These are phyloP conservation scores for Eumeta japonica DNA, from an alignment of 1,140 invertebrate species.

Conservation along the genomic window DNA sequence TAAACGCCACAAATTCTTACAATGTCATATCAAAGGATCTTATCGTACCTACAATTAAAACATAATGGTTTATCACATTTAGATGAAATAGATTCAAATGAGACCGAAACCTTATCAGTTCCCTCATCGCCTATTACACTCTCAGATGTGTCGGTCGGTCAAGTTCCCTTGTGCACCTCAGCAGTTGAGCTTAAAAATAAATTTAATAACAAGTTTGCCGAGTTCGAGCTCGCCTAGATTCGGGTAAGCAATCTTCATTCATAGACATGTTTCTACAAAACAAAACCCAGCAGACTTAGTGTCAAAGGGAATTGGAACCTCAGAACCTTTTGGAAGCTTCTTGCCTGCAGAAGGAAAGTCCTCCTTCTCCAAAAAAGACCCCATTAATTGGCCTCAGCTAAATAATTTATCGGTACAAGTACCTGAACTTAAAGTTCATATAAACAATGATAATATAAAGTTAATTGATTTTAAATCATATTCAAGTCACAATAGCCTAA, in stretches of 20 bases:
- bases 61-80: slow-evolving; percentile 1
- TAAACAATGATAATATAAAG: too few species aligned
- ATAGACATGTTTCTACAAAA: slow-evolving; percentile 8
- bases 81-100: not conserved
- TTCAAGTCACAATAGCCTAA: slow-evolving; percentile 5
- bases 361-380: too few species aligned
- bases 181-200: not conserved
- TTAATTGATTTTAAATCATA: too few species aligned
- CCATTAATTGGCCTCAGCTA: too few species aligned
- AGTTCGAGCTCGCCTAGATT: slow-evolving; percentile 1
- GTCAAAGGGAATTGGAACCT: too few species aligned
- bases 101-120: slow-evolving; percentile 1
- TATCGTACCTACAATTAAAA: not conserved
- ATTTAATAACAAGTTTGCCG: not conserved
- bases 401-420: too few species aligned
- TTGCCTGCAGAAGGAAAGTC: too few species aligned
- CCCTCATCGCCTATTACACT: too few species aligned
- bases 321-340: too few species aligned
- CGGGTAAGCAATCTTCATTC: not conserved
- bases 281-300: slow-evolving; percentile 9
- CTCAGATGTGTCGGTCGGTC: not conserved
- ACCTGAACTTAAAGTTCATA: too few species aligned
- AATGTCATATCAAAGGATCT: too few species aligned
- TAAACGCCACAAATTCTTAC: too few species aligned
- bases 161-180: slow-evolving; percentile 1